These are phyloP conservation scores for Echinarachnius parma DNA, from an alignment of 53 echinoderm and acorn worm genomes.

Conservation along the genomic window DNA sequence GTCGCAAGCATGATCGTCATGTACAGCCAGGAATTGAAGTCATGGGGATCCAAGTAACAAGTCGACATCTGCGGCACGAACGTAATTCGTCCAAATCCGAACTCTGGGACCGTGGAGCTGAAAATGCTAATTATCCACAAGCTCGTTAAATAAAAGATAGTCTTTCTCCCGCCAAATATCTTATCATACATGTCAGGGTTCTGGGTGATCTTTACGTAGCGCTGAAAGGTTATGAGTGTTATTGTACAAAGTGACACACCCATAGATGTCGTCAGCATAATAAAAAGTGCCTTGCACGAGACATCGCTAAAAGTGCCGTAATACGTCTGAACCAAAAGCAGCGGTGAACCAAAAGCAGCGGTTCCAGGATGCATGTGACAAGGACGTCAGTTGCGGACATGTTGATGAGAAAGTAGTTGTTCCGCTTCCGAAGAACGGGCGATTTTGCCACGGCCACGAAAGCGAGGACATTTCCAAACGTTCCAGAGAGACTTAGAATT, in stretches of 20 bases:
- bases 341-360: conserved; percentile 19
- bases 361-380: conserved; percentile 56
- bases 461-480: conserved; percentile 63
- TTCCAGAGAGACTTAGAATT: conserved; percentile 50
- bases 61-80: neutral
- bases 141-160: neutral
- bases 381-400: conserved; percentile 62
- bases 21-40: conserved; percentile 30
- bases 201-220: conserved; percentile 31
- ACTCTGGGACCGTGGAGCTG: neutral
- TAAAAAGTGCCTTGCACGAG: conserved; percentile 14
- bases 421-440: conserved; percentile 53
- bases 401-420: conserved; percentile 66
- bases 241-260: conserved; percentile 54
- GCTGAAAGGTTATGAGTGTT: conserved; percentile 11
- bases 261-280: conserved; percentile 4
- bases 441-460: conserved; percentile 62
- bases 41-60: conserved; percentile 8
- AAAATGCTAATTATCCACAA: neutral
- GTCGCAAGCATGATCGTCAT: conserved; percentile 2
- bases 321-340: conserved; percentile 4
- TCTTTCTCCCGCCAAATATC: conserved; percentile 22
- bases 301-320: no score
- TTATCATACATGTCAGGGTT: conserved; percentile 2
- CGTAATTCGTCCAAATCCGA: conserved; percentile 13